Evolutionary conservation across 1,140 invertebrate genomes (phyloP).

Genomic region (Anoplolepis gracilipes): DNA sequence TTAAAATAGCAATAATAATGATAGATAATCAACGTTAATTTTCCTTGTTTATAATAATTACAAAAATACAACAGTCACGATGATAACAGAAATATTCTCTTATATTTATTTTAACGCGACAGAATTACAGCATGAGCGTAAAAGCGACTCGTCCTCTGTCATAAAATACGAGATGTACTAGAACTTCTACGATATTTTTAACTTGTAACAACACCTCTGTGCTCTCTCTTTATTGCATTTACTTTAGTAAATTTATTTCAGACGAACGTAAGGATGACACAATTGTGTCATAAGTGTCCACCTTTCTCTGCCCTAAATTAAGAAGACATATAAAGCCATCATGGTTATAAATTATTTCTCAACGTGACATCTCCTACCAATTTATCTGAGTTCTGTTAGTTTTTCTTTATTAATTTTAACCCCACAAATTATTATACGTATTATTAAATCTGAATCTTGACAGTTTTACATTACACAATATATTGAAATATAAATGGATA

Average conservation of each 20-base stretch:
- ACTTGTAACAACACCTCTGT: conserved; percentile 23
- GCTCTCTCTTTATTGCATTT: conserved; percentile 11
- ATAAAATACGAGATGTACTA: conserved; percentile 41
- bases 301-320: not conserved
- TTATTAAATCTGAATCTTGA: conserved; percentile 6
- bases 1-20: conserved; percentile 12
- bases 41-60: conserved; percentile 17
- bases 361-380: not conserved
- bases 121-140: conserved; percentile 38
- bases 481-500: conserved; percentile 1
- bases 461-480: not conserved
- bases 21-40: not conserved
- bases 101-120: conserved; percentile 52
- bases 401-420: no score
- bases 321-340: not conserved
- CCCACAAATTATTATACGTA: not conserved
- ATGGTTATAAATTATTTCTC: not conserved
- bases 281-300: not conserved
- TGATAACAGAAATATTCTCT: conserved; percentile 42
- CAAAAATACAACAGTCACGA: conserved; percentile 14
- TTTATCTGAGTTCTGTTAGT: no score
- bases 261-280: not conserved
- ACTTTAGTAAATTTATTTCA: conserved; percentile 14
- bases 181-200: conserved; percentile 51
- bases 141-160: conserved; percentile 34